A percentile compares a stretch with the other conserved stretches of the same genome.
Conservation (phyloP, 1,140 invertebrate species). For the Charaxes varanes region DNA sequence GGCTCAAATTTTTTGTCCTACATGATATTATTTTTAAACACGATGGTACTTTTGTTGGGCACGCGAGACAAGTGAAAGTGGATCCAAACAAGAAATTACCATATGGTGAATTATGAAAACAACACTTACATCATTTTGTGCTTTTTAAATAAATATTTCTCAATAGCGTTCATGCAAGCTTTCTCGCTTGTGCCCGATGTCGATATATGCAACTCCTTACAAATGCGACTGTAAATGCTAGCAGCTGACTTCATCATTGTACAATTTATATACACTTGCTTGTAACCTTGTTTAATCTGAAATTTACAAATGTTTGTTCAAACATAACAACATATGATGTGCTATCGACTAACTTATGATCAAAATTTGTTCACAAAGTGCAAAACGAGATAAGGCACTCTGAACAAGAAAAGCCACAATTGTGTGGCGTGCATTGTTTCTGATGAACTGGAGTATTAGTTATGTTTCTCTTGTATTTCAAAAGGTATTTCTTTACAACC, state of each 20-base stretch:
- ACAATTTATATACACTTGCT: slow-evolving; percentile 87
- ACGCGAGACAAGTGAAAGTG: no score
- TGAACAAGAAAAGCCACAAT: no score
- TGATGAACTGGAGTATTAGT: no score
- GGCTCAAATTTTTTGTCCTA: no score
- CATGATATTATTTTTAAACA: no score
- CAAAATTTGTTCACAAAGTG: no score
- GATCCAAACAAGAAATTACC: neutral
- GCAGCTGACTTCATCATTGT: slow-evolving; percentile 84
- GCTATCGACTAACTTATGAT: no score
- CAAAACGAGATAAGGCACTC: no score
- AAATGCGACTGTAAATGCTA: slow-evolving; percentile 83
- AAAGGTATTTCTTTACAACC: no score
- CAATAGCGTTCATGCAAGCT: slow-evolving; percentile 76
- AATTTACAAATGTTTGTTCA: slow-evolving; percentile 12
- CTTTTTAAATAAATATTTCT: slow-evolving; percentile 78
- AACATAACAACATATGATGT: neutral
- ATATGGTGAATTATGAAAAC: slow-evolving; percentile 3
- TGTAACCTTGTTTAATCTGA: slow-evolving; percentile 76
- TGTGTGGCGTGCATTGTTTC: no score
- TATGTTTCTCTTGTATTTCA: no score
- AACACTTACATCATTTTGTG: slow-evolving; percentile 80
- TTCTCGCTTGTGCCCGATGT: slow-evolving; percentile 74
- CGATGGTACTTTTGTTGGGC: no score
- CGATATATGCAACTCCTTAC: slow-evolving; percentile 78